phyloP scores from a whole-genome alignment of 2,888 invertebrate species.

The Branchipolynoe longqiensis region DNA sequence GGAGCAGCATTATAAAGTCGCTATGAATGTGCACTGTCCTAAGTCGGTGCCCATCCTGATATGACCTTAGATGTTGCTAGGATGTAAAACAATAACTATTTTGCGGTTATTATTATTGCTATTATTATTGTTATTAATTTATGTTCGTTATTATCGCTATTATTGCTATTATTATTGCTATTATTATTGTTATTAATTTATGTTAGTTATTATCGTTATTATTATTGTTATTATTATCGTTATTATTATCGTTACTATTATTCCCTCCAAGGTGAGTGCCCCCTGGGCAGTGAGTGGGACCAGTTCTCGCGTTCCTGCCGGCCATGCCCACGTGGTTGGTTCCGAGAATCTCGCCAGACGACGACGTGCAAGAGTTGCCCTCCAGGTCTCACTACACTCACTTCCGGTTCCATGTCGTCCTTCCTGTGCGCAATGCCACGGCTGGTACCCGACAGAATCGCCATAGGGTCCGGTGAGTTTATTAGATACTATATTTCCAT shows the following conservation, averaged over 20 bases:
- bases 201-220: too few species aligned
- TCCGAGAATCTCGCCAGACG: conserved; percentile 4
- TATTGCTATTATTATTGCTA: too few species aligned
- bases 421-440: conserved; percentile 45
- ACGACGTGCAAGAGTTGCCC: conserved; percentile 30
- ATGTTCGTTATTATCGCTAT: too few species aligned
- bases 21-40: too few species aligned
- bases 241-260: not conserved
- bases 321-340: conserved; percentile 46
- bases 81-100: too few species aligned
- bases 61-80: too few species aligned
- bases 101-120: too few species aligned
- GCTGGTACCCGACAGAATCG: conserved; percentile 1
- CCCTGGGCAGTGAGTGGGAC: conserved; percentile 57
- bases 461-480: conserved; percentile 25
- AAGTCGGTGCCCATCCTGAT: too few species aligned
- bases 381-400: conserved; percentile 50
- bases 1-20: too few species aligned
- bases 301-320: conserved; percentile 4
- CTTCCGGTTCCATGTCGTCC: conserved; percentile 11
- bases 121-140: too few species aligned
- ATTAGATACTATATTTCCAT: not conserved
- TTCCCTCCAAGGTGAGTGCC: conserved; percentile 20
- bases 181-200: too few species aligned
- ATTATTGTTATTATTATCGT: not conserved